Evolutionary conservation across 2,888 invertebrate genomes (phyloP).

Genomic region (Agrypnus murinus): DNA sequence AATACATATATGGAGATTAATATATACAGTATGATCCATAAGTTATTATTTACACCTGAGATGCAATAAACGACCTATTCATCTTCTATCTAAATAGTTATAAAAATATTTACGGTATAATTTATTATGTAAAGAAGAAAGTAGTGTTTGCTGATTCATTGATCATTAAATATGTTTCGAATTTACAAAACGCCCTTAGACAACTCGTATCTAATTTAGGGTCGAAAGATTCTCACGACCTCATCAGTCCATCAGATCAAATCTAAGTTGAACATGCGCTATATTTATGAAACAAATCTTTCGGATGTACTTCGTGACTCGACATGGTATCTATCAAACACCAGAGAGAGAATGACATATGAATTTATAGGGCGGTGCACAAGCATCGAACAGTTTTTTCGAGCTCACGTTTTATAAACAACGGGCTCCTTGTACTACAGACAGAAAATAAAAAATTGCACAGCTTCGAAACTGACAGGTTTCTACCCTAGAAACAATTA

Average conservation of each 20-base stretch:
- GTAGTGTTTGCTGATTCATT: slow-evolving; percentile 34
- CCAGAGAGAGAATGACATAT: slow-evolving; percentile 44
- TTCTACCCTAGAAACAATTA: background rate
- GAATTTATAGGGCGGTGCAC: slow-evolving; percentile 45
- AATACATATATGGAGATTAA: too few species aligned
- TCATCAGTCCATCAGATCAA: slow-evolving; percentile 63
- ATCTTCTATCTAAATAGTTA: too few species aligned
- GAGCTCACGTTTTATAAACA: slow-evolving; percentile 34
- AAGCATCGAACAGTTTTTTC: slow-evolving; percentile 17
- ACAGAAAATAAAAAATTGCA: slow-evolving; percentile 11
- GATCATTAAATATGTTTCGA: slow-evolving; percentile 32
- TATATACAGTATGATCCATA: too few species aligned
- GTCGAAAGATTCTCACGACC: slow-evolving; percentile 61
- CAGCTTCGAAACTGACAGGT: background rate
- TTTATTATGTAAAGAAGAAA: background rate
- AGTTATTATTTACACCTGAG: too few species aligned
- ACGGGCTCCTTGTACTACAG: slow-evolving; percentile 21
- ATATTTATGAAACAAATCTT: slow-evolving; percentile 61
- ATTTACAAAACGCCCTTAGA: slow-evolving; percentile 43
- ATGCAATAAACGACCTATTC: too few species aligned
- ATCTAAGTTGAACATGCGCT: slow-evolving; percentile 59
- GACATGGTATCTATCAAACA: slow-evolving; percentile 55
- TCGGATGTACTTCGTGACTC: slow-evolving; percentile 54
- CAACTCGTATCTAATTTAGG: slow-evolving; percentile 36
- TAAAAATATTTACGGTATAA: too few species aligned